Evolutionary conservation across 1,140 invertebrate genomes (phyloP), one percentile per base, ranked within the genome.

Genomic region (Sycophila sp.): DNA sequence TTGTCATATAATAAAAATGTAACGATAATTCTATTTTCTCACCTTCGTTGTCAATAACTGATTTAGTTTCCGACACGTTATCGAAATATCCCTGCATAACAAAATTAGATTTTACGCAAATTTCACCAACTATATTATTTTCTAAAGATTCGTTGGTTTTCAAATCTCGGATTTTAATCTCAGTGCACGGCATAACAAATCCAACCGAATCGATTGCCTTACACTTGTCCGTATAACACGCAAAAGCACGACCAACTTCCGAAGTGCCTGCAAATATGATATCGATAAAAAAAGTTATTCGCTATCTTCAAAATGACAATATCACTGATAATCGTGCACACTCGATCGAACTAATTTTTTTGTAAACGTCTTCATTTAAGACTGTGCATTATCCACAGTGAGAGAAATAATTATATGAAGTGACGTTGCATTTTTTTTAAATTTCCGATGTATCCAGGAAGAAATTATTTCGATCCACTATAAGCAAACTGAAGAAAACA

Each of bases 121-220:
- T 68, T 69, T 81, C 78, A n/a, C 79, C 80, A 2, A 62, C 32
- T 47, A 79, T 45, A 28, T 74, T 59, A 0, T 69, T n/a, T n/a
- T 72, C 74, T 8, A 81, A 64, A 72, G 75, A 76, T 47, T 63
- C 68, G 26, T 67, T 64, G 5, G 36, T 36, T 49, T 72, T 62
- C 30, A 55, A n/a, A 11, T 63, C 40, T n/a, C 49, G 8, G 6
- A 71, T 32, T 49, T 71, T 71, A 8, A 71, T 22, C 30, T 71
- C 19, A 38, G 47, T 42, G 30, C 59, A 19, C n/a, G 24, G 15
- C 4, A 13, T 0, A 11, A 42, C 7, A 7, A 28, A 7, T 47
- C 56, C 56, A 40, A 56, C 22, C 3, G 67, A 69, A 51, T 69
- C 56, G 19, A 26, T 13, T 13, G 26, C 51, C 2, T 60, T 58